Evolutionary conservation across 2,888 invertebrate genomes (phyloP).

Genomic region (Dioctria rufipes): DNA sequence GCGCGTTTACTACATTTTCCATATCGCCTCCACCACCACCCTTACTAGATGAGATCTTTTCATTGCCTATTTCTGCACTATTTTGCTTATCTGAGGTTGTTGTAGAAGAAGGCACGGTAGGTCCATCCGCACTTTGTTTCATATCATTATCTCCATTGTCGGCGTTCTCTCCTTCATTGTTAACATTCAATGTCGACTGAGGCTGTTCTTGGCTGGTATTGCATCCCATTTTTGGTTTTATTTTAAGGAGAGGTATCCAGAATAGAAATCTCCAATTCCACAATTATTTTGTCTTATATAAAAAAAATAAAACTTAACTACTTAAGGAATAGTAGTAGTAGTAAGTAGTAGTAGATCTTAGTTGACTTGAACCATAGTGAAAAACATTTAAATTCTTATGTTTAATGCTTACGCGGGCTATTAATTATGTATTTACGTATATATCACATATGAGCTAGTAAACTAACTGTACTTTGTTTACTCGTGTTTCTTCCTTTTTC

Average conservation of each 20-base stretch:
- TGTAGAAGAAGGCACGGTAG: slow-evolving; percentile 44
- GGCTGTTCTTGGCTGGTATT: slow-evolving; percentile 41
- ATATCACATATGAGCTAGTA: slow-evolving; percentile 30
- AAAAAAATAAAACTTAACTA: slow-evolving; percentile 1
- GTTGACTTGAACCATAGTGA: slow-evolving; percentile 26
- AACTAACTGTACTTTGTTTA: background rate
- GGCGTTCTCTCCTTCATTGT: slow-evolving; percentile 20
- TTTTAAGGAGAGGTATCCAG: background rate
- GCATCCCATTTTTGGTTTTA: slow-evolving; percentile 31
- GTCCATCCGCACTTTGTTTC: slow-evolving; percentile 41
- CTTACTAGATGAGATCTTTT: background rate
- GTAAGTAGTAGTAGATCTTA: background rate
- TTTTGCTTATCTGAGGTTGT: slow-evolving; percentile 39
- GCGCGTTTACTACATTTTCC: slow-evolving; percentile 6
- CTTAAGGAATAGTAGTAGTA: background rate
- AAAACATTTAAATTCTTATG: slow-evolving; percentile 21
- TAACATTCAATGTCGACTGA: slow-evolving; percentile 38
- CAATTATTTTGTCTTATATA: background rate
- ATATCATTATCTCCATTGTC: background rate
- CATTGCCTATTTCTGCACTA: slow-evolving; percentile 36
- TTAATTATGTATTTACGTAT: no score
- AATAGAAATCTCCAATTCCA: slow-evolving; percentile 13
- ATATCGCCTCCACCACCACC: background rate
- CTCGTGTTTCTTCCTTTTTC: background rate
- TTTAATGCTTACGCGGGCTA: no score